Percentiles rank a stretch among this genome's conserved stretches.
phyloP scores from a whole-genome alignment of 2,888 invertebrate species.

The Melanargia galathea region DNA sequence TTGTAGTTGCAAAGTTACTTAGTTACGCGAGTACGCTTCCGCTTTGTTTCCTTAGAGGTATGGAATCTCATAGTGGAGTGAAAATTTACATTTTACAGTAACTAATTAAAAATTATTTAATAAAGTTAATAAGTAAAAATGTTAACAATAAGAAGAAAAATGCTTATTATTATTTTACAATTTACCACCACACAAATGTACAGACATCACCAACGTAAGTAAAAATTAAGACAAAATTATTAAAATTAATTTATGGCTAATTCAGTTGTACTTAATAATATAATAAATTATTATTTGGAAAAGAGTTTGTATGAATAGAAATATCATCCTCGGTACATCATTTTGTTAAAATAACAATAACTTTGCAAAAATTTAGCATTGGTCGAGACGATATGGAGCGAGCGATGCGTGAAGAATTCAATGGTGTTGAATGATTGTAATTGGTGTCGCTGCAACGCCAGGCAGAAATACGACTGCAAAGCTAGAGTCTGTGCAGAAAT shows the following conservation, averaged over 20 bases:
- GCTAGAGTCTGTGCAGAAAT: constrained; percentile 56
- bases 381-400: constrained; percentile 49
- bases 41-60: not conserved
- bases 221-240: not conserved
- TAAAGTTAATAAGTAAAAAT: constrained; percentile 1
- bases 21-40: no score
- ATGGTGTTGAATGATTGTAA: constrained; percentile 68
- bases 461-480: constrained; percentile 51
- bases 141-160: constrained; percentile 4
- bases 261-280: not conserved
- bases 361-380: constrained; percentile 45
- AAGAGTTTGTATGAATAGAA: not conserved
- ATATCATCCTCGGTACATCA: no score
- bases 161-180: constrained; percentile 23
- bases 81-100: not conserved
- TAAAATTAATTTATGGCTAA: no score
- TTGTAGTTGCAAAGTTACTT: no score
- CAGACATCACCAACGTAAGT: constrained; percentile 53
- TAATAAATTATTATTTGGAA: not conserved
- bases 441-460: constrained; percentile 59
- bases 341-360: not conserved
- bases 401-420: constrained; percentile 48
- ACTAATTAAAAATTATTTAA: not conserved
- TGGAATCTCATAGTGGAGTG: not conserved
- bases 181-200: constrained; percentile 28